Base-by-base conservation (phyloP, 2,888 invertebrate genomes). In the Stenolophus ochropezus region DNA sequence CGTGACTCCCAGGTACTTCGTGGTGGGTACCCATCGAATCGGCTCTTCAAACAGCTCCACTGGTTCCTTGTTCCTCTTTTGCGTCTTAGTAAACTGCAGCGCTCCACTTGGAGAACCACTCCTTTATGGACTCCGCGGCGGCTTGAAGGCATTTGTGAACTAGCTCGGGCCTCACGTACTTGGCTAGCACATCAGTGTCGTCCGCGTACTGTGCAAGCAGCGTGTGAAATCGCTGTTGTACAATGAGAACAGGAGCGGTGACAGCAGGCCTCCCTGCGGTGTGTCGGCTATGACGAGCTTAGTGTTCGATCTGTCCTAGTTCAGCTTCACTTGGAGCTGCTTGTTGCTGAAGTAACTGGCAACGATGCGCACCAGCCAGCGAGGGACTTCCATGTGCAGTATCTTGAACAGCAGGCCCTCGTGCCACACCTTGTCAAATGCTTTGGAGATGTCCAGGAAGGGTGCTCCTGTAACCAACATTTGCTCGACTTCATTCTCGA, bases 361-460 rank as follows among this genome's bases (percentile, higher is more conserved):
- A 0, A 87, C 69, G 2, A 85, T 74, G 80, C 83, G 80, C 0
- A 85, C 81, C 14, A 83, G 76, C 42, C 84, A 71, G 14, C 23
- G 18, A 53, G 85, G 84, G 33, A 84, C 75, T n/a, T 82, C 76
- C 18, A 33, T 61, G 21, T 82, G 73, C 21, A 73, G 58, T 3
- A 86, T 82, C 82, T 85, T 85, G 73, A 76, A 74, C 8, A 85
- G 42, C 0, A 86, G 83, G 0, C 84, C 86, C 1, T 84, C 61
- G 56, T 86, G 86, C 85, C 86, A 86, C 1, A 87, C 85, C 5
- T 84, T 83, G 79, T 87, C 86, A 74, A 87, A 87, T 0, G 86
- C 86, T 76, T 85, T 85, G 49, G 85, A 84, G 1, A 86, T 82
- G 69, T 87, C 86, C 0, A 88, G 82, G 4, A 86, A 81, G 1